phyloP scores from a whole-genome alignment of 1,140 invertebrate species.

The Anoplolepis gracilipes region DNA sequence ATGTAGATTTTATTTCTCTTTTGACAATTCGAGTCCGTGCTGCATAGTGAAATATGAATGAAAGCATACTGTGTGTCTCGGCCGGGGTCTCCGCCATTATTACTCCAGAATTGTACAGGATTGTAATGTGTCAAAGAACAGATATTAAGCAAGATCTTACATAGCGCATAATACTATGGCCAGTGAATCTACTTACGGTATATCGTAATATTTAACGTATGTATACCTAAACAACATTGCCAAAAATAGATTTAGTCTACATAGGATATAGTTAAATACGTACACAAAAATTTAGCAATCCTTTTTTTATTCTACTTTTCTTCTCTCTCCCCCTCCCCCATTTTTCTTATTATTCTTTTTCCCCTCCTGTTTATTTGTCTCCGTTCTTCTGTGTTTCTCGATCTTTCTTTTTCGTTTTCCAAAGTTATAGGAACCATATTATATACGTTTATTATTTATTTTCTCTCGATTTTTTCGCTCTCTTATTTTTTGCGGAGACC shows the following conservation, averaged over 20 bases:
- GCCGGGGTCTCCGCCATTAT: conserved; percentile 54
- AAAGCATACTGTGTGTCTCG: background rate
- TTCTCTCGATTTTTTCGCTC: conserved; percentile 43
- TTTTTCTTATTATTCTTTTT: conserved; percentile 71
- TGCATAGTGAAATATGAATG: background rate
- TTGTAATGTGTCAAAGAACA: conserved; percentile 77
- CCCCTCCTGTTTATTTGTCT: conserved; percentile 50
- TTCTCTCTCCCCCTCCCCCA: background rate
- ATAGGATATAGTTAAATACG: conserved; percentile 86
- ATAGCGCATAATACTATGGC: conserved; percentile 85
- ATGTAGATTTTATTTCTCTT: conserved; percentile 19
- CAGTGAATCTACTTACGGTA: conserved; percentile 85
- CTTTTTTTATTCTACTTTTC: background rate
- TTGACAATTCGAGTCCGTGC: background rate
- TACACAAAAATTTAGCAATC: conserved; percentile 73
- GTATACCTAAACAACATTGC: conserved; percentile 86
- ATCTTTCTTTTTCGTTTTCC: conserved; percentile 73
- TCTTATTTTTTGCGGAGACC: conserved; percentile 65
- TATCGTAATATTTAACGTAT: conserved; percentile 82
- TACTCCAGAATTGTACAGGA: conserved; percentile 79
- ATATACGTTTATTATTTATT: conserved; percentile 41
- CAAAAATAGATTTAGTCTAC: conserved; percentile 86
- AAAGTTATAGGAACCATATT: background rate
- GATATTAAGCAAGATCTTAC: conserved; percentile 80
- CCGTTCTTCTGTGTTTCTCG: conserved; percentile 39